Conservation (phyloP, 2,888 invertebrate genomes). For the Caenorhabditis doughertyi region DNA sequence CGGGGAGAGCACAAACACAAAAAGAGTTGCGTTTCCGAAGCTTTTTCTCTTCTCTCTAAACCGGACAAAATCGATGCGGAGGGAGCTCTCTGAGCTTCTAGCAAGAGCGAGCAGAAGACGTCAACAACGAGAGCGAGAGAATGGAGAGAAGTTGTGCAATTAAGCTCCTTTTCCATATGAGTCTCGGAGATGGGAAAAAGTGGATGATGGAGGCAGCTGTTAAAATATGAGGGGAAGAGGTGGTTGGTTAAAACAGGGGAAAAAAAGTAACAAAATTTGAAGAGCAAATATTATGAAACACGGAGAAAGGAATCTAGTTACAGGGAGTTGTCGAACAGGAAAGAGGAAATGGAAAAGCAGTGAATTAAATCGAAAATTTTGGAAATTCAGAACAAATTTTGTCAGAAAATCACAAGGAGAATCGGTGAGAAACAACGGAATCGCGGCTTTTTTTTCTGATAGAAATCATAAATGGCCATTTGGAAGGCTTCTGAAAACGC, state of each 20-base stretch:
- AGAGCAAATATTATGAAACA: slow-evolving; percentile 9
- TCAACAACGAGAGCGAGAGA: slow-evolving; percentile 36
- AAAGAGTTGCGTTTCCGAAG: neutral
- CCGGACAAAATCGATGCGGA: slow-evolving; percentile 38
- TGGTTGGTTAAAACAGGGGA: neutral
- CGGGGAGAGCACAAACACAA: neutral
- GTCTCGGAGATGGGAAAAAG: neutral
- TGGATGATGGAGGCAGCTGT: slow-evolving; percentile 29
- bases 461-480: too few relatives aligned
- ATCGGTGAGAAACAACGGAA: too few relatives aligned
- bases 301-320: neutral
- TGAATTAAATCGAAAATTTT: too few relatives aligned
- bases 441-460: too few relatives aligned
- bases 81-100: slow-evolving; percentile 32
- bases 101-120: slow-evolving; percentile 49
- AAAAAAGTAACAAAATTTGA: neutral
- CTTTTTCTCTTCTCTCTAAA: neutral
- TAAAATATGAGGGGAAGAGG: slow-evolving; percentile 6
- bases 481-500: too few relatives aligned
- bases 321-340: neutral
- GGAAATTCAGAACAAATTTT: too few relatives aligned
- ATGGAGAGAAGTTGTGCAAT: slow-evolving; percentile 25
- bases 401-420: too few relatives aligned
- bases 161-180: slow-evolving; percentile 18
- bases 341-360: too few relatives aligned